Conservation (phyloP, 2,113 vertebrate species). For the Romanogobio albipinnatus region DNA sequence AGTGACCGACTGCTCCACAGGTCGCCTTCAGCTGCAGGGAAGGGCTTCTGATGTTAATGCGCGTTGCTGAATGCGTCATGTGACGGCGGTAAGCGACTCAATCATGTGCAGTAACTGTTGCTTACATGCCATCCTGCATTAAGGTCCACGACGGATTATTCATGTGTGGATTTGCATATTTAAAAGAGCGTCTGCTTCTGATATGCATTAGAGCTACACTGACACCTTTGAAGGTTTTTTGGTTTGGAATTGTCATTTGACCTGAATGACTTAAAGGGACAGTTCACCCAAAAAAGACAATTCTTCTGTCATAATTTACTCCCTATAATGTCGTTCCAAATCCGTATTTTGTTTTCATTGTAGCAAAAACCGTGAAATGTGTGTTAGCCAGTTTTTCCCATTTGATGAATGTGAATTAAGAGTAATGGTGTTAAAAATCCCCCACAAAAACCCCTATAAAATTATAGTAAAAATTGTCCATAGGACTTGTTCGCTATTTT, state of each 20-base stretch:
- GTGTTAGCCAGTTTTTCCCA: no score
- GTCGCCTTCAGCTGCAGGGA: neutral
- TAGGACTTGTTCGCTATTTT: no score
- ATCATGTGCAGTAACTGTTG: neutral
- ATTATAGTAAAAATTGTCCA: no score
- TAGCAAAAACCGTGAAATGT: no score
- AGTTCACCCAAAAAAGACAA: neutral
- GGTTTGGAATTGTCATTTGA: neutral
- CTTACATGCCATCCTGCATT: neutral
- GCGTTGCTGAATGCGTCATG: neutral
- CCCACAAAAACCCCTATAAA: no score
- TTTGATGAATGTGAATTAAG: no score
- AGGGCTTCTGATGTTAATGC: neutral
- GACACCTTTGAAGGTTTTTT: neutral
- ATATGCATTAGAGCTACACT: neutral
- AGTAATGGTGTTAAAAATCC: no score
- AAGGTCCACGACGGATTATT: neutral
- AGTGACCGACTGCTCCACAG: neutral
- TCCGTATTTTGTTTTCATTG: no score
- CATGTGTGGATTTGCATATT: no score
- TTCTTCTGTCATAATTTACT: neutral
- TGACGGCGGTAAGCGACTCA: slow-evolving; percentile 3
- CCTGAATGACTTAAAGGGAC: neutral
- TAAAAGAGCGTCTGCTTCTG: neutral
- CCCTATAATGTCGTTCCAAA: neutral